Evolutionary conservation across 2,113 vertebrate species (phyloP).

Genomic region (Cinclus cinclus): DNA sequence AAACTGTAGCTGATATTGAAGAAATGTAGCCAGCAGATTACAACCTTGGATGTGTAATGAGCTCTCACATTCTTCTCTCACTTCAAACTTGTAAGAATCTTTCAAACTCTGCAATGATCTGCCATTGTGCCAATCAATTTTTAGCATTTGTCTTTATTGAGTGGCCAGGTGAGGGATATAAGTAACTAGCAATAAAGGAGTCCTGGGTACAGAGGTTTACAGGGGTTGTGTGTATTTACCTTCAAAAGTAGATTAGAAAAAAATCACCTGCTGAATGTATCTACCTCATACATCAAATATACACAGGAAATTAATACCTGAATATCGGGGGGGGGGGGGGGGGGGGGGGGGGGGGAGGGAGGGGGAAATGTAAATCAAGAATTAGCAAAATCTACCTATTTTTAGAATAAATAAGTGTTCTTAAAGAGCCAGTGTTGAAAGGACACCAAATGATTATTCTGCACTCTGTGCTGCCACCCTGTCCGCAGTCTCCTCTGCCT

Average conservation of each 20-base stretch:
- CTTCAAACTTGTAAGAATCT: background rate
- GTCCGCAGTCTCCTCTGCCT: background rate
- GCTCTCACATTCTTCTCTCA: background rate
- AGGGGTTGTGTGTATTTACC: no score
- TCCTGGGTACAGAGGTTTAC: background rate
- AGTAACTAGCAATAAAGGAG: background rate
- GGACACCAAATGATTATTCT: background rate
- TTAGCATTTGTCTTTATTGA: background rate
- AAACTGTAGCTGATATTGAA: background rate
- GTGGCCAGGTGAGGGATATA: background rate
- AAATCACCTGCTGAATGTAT: background rate
- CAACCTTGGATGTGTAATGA: background rate
- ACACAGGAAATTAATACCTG: background rate
- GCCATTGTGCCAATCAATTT: background rate
- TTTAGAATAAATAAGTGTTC: background rate
- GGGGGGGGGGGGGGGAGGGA: accelerated
- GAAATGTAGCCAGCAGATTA: background rate
- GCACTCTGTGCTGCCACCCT: background rate
- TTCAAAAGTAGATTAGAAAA: background rate
- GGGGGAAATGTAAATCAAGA: background rate
- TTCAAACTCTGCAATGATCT: background rate
- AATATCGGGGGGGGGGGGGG: accelerated
- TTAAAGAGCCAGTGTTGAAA: background rate
- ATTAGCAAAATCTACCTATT: background rate
- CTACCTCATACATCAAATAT: background rate